A percentile compares a stretch with the other conserved stretches of the same genome.
Evolutionary conservation across 2,888 invertebrate genomes (phyloP).

Genomic region (Apamea monoglypha): DNA sequence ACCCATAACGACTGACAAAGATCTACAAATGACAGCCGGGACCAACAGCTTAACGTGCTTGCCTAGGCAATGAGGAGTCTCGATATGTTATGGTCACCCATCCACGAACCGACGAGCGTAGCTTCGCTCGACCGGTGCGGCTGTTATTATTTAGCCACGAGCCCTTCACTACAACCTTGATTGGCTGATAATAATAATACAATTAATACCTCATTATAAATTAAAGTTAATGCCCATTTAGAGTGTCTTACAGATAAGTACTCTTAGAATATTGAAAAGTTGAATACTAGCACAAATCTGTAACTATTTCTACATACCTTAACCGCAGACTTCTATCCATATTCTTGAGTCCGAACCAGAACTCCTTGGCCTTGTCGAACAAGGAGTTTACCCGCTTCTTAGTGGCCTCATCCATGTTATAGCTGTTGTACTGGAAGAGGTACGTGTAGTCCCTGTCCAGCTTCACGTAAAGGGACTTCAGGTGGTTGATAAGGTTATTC

Average conservation of each 20-base stretch:
- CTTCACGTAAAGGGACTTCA: conserved; percentile 79
- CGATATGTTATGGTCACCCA: not conserved
- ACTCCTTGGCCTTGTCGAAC: conserved; percentile 73
- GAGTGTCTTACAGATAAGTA: not conserved
- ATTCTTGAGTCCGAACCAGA: conserved; percentile 79
- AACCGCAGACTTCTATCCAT: conserved; percentile 78
- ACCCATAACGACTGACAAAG: not conserved
- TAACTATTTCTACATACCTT: conserved; percentile 70
- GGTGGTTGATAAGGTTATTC: conserved; percentile 79
- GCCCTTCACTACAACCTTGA: not conserved
- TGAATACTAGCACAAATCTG: not conserved
- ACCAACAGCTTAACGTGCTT: not conserved
- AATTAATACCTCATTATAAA: not conserved
- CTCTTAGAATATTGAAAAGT: not conserved
- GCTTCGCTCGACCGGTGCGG: not conserved
- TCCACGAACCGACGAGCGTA: not conserved
- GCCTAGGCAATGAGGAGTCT: not conserved
- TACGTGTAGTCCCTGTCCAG: conserved; percentile 82
- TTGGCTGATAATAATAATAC: too few relatives aligned
- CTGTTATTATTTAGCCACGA: not conserved
- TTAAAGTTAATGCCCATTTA: not conserved
- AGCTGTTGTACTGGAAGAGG: conserved; percentile 80
- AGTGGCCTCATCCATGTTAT: conserved; percentile 74
- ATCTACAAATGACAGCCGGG: not conserved
- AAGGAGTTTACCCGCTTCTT: conserved; percentile 65